Percentiles rank a stretch among this genome's conserved stretches.
phyloP scores from a whole-genome alignment of 2,888 invertebrate genomes.

The Papilio demoleus region DNA sequence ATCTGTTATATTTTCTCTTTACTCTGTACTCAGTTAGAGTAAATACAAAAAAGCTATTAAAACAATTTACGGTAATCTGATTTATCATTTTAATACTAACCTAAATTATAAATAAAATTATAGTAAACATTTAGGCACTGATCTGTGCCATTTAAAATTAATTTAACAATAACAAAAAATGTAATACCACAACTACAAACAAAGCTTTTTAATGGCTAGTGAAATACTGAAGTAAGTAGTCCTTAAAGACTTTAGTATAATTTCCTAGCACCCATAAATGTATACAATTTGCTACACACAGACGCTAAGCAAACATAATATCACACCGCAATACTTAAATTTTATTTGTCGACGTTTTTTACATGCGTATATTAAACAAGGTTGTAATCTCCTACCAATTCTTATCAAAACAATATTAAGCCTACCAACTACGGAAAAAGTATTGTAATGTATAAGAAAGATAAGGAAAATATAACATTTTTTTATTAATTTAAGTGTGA shows the following conservation, averaged over 20 bases:
- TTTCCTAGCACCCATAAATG: neutral
- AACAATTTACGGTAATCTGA: no score
- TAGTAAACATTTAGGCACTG: no score
- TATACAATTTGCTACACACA: conserved; percentile 3
- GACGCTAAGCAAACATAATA: conserved; percentile 5
- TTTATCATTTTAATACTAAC: no score
- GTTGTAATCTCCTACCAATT: conserved; percentile 8
- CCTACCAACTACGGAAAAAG: conserved; percentile 12
- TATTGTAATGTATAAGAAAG: conserved; percentile 15
- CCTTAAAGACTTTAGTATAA: neutral
- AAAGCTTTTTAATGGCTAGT: neutral
- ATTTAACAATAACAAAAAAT: neutral
- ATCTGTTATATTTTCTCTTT: no score
- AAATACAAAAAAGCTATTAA: no score
- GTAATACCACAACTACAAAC: neutral
- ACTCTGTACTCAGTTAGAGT: no score
- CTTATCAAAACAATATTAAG: conserved; percentile 13
- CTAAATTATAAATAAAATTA: no score
- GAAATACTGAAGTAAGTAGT: neutral
- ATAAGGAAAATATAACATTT: neutral
- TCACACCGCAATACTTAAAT: neutral
- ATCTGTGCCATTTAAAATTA: no score
- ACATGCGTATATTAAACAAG: conserved; percentile 4
- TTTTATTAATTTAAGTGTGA: no score
- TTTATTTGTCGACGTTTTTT: conserved; percentile 3